Evolutionary conservation across 2,113 vertebrate species (phyloP).

Genomic region (Nothobranchius kuhntae): DNA sequence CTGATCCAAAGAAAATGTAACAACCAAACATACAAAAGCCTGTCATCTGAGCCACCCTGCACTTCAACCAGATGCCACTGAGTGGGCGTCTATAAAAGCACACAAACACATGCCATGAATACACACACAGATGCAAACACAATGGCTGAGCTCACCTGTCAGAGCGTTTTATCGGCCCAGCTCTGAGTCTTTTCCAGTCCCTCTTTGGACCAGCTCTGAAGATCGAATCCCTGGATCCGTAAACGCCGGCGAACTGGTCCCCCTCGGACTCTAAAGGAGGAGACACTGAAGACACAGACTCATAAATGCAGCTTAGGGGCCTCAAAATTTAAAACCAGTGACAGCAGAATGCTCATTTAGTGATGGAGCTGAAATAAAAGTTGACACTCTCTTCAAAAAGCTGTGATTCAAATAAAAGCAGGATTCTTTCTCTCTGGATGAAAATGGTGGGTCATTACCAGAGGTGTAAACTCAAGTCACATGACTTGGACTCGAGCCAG

Average conservation of each 20-base stretch:
- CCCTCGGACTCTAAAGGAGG: constrained; percentile 71
- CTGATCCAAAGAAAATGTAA: constrained; percentile 48
- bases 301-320: neutral
- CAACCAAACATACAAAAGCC: constrained; percentile 12
- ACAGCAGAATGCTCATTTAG: neutral
- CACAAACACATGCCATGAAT: neutral
- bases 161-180: constrained; percentile 37
- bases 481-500: too few species aligned
- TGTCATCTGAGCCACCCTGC: constrained; percentile 1
- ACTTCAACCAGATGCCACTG: constrained; percentile 1
- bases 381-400: neutral
- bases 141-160: constrained; percentile 54
- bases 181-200: constrained; percentile 71
- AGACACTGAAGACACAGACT: constrained; percentile 60
- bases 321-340: neutral
- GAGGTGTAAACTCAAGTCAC: too few species aligned
- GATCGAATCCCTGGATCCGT: constrained; percentile 77
- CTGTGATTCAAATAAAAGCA: neutral
- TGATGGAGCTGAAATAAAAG: neutral
- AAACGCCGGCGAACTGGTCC: constrained; percentile 61
- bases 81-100: neutral
- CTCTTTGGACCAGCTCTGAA: constrained; percentile 59
- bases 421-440: too few species aligned
- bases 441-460: too few species aligned
- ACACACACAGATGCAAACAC: neutral